Base-by-base conservation (phyloP, 1,140 invertebrate genomes). In the Colletes gigas region DNA sequence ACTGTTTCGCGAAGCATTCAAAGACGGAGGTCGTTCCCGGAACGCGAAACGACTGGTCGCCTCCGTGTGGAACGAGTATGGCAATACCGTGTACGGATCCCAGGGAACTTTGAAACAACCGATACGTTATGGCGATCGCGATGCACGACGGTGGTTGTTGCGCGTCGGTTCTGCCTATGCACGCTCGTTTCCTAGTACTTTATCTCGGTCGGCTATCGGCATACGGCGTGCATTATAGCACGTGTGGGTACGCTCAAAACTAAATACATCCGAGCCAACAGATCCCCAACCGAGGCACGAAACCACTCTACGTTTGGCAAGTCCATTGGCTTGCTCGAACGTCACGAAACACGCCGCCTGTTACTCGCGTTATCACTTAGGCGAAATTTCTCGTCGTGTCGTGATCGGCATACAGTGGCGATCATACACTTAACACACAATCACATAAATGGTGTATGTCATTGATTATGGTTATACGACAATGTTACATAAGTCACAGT, bases 111-210 rank as follows among this genome's bases (percentile, higher is more conserved):
- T 75, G 71, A 75, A 75, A 80, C 71, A 62, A 50, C 4, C 70
- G 71, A 74, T 80, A 80, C 71, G 72, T 80, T 80, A 75, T 75
- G 71, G 60, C 71, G 62, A 75, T 73, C 78, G 62, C 78, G 78
- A 81, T 77, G 73, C 74, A 81, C 73, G 79, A 77, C 79, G 65
- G 21, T 54, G 19, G 14, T 67, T 52, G 71, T 67, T 72, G 60
- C 50, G 50, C 71, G 52, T 54, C 15, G 62, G 39, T 44, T 69
- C 66, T 54, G 74, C 44, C 80, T 76, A 69, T 55, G 65, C 80
- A 63, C 78, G 71, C 71, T 78, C 81, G 83, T 89, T 91, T 90
- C 89, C 89, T 88, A 88, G 89, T 91, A 89, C 89, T 89, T 90
- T 90, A 91, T 90, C 90, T 90, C 84, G 81, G 59, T 80, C 78